Base-by-base conservation (phyloP, 1,140 invertebrate species). In the Phymastichus coffea region DNA sequence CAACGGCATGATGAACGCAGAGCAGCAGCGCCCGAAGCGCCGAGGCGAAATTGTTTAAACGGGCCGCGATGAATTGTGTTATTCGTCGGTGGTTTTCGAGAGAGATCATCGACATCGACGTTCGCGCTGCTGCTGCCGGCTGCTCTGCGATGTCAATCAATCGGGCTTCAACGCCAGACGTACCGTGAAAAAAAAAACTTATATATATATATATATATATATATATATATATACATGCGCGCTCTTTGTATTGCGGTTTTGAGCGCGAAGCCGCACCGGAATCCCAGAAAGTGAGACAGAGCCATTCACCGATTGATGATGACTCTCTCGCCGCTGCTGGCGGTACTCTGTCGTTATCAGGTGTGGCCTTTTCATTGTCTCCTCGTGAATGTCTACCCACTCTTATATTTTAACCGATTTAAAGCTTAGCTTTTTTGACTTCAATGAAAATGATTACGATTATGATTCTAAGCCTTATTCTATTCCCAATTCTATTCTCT, bases 21-120 rank as follows among this genome's bases (percentile, higher is more conserved):
- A n/a, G n/a, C n/a, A n/a, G n/a, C n/a, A n/a, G n/a, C n/a, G n/a
- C n/a, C n/a, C n/a, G n/a, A n/a, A n/a, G n/a, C n/a, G n/a, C n/a
- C n/a, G n/a, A n/a, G 20, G 26, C n/a, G 23, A 51, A 58, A 51
- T 46, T 47, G 49, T 53, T 53, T 46, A 44, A 52, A 10, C 49
- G 38, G 12, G 17, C 33, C 20, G 3, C 20, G 23, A 33, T 53
- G 57, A 47, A 53, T 53, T 26, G 43, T 22, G 30, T 40, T 28
- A 20, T 23, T 9, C 25, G 23, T 15, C 1, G 46, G 23, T 57
- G 44, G 23, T 38, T 48, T 17, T 15, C 10, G 37, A 4, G n/a
- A 14, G 15, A 9, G 37, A n/a, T 40, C 7, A 15, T n/a, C n/a
- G 9, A 15, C 28, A 17, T 23, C 17, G 10, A 49, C 37, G 30